Base-by-base conservation (phyloP, 2,797 vertebrate genomes). In the Parauchenoglanis ngamensis region DNA sequence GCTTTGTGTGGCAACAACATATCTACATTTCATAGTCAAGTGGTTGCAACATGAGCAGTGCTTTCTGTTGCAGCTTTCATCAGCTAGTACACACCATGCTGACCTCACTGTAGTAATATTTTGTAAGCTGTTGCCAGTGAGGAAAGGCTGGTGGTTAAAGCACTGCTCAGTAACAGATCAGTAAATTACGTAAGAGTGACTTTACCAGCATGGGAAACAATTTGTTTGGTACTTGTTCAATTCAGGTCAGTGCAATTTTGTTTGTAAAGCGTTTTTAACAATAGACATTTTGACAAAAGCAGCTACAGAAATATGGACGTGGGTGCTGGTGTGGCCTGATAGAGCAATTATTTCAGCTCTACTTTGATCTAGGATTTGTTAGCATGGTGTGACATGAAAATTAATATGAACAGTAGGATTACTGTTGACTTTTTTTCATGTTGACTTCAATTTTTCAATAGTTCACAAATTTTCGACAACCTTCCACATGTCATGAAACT, bases 61-160 rank as follows among this genome's bases (percentile, higher is more conserved):
- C n/a, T 87, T 84, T 80, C 19, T 59, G 65, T 68, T 85, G 68
- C 17, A 25, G n/a, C 65, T 59, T 85, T 79, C 63, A 35, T 85
- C 75, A 49, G 54, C 13, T 63, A 63, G 25, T 15, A 35, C 63
- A 61, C n/a, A 44, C n/a, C 59, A 19, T 54, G 49, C 31, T 82
- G 68, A 84, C 61, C 68, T 85, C 68, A 85, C 31, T 61, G 13
- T 72, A 82, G 52, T 75, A 82, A 76, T 65, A 75, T 44, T 75
- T 76, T 70, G 78, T 44, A 67, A 75, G 77, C 46, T 46, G 15
- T 13, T 59, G 12, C 49, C 44, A 44, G 75, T 10, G 49, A 68
- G 61, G 21, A 79, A 83, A 35, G 28, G 65, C 63, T n/a, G 40
- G 57, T 81, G 79, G 57, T 63, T 65, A 61, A 81, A 57, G 56